Evolutionary conservation across 2,797 vertebrate species (phyloP).

Genomic region (Petrocephalus sullivani): DNA sequence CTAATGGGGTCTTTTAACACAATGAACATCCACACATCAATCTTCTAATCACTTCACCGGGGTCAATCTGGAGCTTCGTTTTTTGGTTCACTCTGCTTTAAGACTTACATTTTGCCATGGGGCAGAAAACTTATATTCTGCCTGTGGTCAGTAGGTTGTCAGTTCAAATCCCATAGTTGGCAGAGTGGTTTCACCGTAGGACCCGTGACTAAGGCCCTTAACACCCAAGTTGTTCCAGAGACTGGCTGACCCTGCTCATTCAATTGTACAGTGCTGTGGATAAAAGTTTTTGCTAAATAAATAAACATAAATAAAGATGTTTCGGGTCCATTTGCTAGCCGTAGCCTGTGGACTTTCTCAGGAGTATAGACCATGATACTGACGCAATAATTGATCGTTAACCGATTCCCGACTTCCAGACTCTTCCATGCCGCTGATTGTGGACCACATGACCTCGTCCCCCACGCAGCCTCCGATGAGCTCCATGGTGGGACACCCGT

Average conservation of each 20-base stretch:
- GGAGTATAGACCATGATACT: background rate
- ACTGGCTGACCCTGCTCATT: background rate
- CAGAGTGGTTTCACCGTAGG: background rate
- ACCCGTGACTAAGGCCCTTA: background rate
- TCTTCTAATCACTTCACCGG: background rate
- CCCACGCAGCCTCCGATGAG: slow-evolving; percentile 63
- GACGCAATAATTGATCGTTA: background rate
- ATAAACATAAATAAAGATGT: background rate
- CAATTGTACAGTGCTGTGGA: background rate
- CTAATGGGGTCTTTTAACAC: background rate
- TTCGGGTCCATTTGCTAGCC: background rate
- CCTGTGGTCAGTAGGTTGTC: background rate
- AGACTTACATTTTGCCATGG: background rate
- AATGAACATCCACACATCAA: background rate
- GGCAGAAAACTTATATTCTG: background rate
- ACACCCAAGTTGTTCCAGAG: background rate
- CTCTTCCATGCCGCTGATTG: background rate
- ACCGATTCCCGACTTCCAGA: background rate
- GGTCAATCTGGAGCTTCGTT: background rate
- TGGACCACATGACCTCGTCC: slow-evolving; percentile 62
- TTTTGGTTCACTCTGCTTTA: background rate
- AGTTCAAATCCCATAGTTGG: background rate
- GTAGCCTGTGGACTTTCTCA: background rate
- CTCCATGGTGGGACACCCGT: slow-evolving; percentile 70
- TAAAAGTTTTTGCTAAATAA: no score